Conservation (phyloP, 2,888 invertebrate species). For the Electrophaes corylata region DNA sequence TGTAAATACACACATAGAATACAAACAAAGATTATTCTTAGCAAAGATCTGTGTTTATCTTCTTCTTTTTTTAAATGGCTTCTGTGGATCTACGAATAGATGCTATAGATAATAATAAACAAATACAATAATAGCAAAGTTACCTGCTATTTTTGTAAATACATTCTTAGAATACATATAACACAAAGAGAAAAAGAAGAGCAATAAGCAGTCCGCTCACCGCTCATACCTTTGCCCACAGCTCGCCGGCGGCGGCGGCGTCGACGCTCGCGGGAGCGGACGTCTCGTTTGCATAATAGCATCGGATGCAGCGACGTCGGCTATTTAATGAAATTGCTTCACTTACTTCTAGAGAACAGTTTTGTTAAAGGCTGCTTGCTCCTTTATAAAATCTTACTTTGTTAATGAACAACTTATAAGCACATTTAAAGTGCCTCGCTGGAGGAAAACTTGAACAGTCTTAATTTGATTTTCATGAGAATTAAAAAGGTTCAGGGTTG, state of each 20-base stretch:
- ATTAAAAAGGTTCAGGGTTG: background rate
- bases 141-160: too few species aligned
- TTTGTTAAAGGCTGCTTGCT: slow-evolving; percentile 6
- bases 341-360: slow-evolving; percentile 40
- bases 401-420: slow-evolving; percentile 10
- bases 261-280: slow-evolving; percentile 45
- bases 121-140: too few species aligned
- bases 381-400: slow-evolving; percentile 11
- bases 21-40: too few species aligned
- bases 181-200: background rate
- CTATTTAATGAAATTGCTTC: slow-evolving; percentile 68
- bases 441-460: background rate
- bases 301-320: slow-evolving; percentile 52
- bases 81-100: too few species aligned
- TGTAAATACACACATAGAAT: too few species aligned
- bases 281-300: slow-evolving; percentile 69
- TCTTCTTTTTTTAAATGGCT: too few species aligned
- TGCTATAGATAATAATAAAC: too few species aligned
- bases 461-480: background rate
- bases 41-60: too few species aligned
- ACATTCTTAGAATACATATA: too few species aligned
- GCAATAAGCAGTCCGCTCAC: slow-evolving; percentile 19
- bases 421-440: background rate
- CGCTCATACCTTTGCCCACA: slow-evolving; percentile 21
- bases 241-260: slow-evolving; percentile 47